These are phyloP conservation scores for Pristionchus mayeri DNA, from an alignment of 2,888 invertebrate species.

Conservation along the genomic window DNA sequence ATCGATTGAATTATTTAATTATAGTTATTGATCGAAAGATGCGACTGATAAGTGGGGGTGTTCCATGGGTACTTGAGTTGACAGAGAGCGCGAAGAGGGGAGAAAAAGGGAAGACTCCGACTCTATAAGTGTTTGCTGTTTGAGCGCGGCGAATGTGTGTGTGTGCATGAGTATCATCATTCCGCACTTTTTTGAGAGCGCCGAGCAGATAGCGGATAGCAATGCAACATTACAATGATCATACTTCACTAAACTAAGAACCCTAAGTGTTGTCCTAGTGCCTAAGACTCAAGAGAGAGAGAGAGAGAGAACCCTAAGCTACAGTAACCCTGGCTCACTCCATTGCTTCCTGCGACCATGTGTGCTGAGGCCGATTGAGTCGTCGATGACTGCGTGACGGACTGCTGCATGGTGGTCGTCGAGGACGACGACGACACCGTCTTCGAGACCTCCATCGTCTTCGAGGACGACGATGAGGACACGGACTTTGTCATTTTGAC, in stretches of 20 bases:
- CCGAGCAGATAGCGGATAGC: neutral
- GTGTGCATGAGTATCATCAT: slow-evolving; percentile 35
- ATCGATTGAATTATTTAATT: too few relatives aligned
- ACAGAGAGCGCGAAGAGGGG: neutral
- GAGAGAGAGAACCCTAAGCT: neutral
- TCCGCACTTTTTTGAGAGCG: neutral
- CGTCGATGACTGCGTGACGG: neutral
- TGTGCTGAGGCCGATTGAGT: neutral
- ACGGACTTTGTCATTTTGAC: neutral
- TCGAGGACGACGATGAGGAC: neutral
- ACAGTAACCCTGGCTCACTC: slow-evolving; percentile 1
- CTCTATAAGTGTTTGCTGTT: slow-evolving; percentile 42
- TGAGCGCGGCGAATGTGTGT: neutral
- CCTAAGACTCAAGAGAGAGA: too few relatives aligned
- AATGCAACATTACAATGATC: neutral
- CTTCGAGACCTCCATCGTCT: slow-evolving; percentile 23
- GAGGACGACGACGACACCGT: neutral
- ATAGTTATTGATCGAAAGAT: neutral
- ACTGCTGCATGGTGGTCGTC: neutral
- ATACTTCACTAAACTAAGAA: neutral
- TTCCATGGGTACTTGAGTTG: slow-evolving; percentile 36
- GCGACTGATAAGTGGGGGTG: slow-evolving; percentile 18
- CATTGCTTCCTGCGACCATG: neutral
- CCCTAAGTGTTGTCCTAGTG: too few relatives aligned
- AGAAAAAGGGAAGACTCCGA: slow-evolving; percentile 7